Evolutionary conservation across 2,888 invertebrate genomes (phyloP).

Genomic region (Pardosa pseudoannulata): DNA sequence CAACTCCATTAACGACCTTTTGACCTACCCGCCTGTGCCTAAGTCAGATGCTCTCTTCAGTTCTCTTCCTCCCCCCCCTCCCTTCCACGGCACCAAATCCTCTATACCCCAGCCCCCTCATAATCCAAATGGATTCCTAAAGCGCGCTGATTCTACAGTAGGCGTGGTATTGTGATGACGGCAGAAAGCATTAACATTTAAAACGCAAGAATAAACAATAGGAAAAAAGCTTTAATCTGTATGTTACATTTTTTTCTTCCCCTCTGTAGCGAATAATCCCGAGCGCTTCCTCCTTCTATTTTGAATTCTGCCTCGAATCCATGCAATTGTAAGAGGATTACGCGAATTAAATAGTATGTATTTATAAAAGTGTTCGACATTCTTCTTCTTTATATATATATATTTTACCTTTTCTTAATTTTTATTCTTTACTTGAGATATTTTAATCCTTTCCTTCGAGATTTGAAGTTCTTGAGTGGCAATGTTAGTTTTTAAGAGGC

Average conservation of each 20-base stretch:
- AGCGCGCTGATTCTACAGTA: constrained; percentile 34
- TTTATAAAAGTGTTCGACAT: constrained; percentile 20
- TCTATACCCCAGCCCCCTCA: constrained; percentile 30
- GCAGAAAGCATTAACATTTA: constrained; percentile 53
- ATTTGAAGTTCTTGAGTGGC: constrained; percentile 21
- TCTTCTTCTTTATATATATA: constrained; percentile 8
- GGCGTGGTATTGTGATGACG: constrained; percentile 48
- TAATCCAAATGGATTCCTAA: constrained; percentile 66
- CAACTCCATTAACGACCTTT: constrained; percentile 70
- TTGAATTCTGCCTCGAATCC: constrained; percentile 3
- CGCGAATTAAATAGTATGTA: constrained; percentile 34
- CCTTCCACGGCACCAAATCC: constrained; percentile 24
- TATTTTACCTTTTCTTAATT: constrained; percentile 6
- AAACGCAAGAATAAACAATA: constrained; percentile 38
- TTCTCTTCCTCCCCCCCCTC: constrained; percentile 25
- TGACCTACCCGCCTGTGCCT: constrained; percentile 51
- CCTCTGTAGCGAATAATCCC: not conserved
- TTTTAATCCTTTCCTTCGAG: constrained; percentile 19
- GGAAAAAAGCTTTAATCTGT: constrained; percentile 36
- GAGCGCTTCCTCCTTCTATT: not conserved
- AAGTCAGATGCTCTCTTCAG: constrained; percentile 41
- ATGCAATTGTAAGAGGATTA: constrained; percentile 42
- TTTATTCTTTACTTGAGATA: not conserved
- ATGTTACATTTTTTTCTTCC: not conserved
- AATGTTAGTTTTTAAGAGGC: constrained; percentile 18